A percentile compares a stretch with the other conserved stretches of the same genome.
phyloP scores from a whole-genome alignment of 2,797 vertebrate species.

The Rhabdomys pumilio region DNA sequence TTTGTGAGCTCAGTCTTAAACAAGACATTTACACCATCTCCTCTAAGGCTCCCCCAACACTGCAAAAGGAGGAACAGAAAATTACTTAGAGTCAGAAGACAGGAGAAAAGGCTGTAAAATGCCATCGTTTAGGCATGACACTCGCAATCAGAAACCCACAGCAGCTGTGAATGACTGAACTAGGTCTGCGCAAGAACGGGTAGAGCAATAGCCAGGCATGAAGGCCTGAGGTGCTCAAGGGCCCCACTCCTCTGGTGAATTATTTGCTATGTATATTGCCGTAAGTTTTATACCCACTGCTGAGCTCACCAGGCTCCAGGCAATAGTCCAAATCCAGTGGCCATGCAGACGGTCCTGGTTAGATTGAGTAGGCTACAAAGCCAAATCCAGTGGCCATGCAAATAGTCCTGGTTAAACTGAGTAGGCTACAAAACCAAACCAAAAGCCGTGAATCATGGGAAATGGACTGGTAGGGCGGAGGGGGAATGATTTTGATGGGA shows the following conservation, averaged over 20 bases:
- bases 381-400: too few relatives aligned
- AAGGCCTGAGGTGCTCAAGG: neutral
- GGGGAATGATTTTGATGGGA: neutral
- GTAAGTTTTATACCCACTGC: neutral
- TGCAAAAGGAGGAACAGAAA: neutral
- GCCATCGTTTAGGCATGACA: neutral
- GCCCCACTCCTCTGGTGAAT: neutral
- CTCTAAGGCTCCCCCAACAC: too few relatives aligned
- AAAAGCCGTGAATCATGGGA: neutral
- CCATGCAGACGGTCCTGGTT: neutral
- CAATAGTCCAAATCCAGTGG: neutral
- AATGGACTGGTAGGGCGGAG: neutral
- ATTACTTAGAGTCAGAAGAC: neutral
- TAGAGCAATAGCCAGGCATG: too few relatives aligned
- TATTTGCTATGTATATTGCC: neutral
- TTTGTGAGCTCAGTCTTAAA: neutral
- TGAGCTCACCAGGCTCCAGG: neutral
- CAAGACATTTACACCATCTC: neutral
- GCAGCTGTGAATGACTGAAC: neutral
- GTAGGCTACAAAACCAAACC: neutral
- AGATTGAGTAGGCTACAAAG: neutral
- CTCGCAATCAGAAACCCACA: neutral
- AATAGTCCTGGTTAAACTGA: neutral
- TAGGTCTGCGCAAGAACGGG: too few relatives aligned
- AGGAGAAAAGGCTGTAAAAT: neutral